Conservation (phyloP, 2,113 vertebrate species). For the Hydrolagus affinis region DNA sequence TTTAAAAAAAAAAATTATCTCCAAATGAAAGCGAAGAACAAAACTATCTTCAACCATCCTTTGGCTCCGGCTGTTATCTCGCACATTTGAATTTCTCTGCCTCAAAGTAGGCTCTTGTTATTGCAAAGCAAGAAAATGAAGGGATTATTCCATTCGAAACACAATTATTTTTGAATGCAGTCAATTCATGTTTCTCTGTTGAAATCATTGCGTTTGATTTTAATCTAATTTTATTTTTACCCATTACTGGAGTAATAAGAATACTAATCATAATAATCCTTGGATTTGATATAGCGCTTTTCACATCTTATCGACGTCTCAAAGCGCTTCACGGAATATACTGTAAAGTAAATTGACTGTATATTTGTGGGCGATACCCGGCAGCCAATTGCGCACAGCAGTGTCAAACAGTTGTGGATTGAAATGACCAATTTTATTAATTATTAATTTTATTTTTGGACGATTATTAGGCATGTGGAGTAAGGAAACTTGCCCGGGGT, state of each 20-base stretch:
- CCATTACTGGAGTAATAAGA: background rate
- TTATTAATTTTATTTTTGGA: too few species aligned
- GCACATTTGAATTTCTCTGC: background rate
- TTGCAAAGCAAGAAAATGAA: background rate
- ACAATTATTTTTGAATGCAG: background rate
- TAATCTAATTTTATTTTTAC: background rate
- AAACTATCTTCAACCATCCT: conserved; percentile 22
- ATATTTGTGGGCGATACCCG: too few species aligned
- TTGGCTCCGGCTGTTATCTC: background rate
- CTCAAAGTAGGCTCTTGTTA: background rate
- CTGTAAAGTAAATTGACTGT: too few species aligned
- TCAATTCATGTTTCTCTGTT: background rate
- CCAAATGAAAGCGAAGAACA: background rate
- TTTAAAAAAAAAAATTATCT: background rate
- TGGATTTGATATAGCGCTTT: too few species aligned
- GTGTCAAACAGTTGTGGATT: too few species aligned
- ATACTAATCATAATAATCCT: too few species aligned
- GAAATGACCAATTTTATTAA: too few species aligned
- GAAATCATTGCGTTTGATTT: background rate
- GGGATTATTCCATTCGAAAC: background rate
- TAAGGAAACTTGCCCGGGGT: too few species aligned
- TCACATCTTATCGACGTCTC: too few species aligned
- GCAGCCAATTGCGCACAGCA: too few species aligned
- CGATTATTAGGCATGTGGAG: too few species aligned
- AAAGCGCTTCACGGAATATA: too few species aligned